Base-by-base conservation (phyloP, 1,140 invertebrate genomes). In the Trigoniulus corallinus region DNA sequence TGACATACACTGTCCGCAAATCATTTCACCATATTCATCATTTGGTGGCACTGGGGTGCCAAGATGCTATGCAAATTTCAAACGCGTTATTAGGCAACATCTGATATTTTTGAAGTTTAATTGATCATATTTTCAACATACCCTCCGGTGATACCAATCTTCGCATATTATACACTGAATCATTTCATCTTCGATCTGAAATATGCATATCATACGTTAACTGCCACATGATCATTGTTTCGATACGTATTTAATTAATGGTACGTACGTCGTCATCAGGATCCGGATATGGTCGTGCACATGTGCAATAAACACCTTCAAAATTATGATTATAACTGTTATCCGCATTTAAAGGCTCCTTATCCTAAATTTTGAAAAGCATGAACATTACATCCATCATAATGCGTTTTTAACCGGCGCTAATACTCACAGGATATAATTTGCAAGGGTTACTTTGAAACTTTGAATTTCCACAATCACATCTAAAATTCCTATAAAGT, bases 271-370 rank as follows among this genome's bases (percentile, higher is more conserved):
- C 75, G 50, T 91, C 84, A 15, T 74, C 72, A 7, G 82, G 79
- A 71, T 97, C 93, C 13, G 94, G 94, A 70, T 97, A 99, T 0
- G 92, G 91, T 50, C 89, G 74, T n/a, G 80, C 67, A 67, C 96
- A 99, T 18, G 70, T 79, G 62, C 96, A 99, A 64, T 98, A 99
- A 3, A 84, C 57, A 1, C 92, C 94, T 60, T 74, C 72, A 59
- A 95, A 99, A 65, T 98, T 99, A 54, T 96, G 88, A 62, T 92
- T 93, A 59, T 96, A 96, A n/a, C 64, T 62, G 67, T 95, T 95
- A 20, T 76, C 69, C 20, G 69, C 63, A 66, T 95, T 96, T 0
- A 64, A 24, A 3, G 74, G 62, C 44, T 69, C 67, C 65, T 88
- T 89, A 2, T 62, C 54, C 67, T 75, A 47, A 0, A 54, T n/a